Evolutionary conservation across 2,888 invertebrate genomes (phyloP).

Genomic region (Cheilosia grossa): DNA sequence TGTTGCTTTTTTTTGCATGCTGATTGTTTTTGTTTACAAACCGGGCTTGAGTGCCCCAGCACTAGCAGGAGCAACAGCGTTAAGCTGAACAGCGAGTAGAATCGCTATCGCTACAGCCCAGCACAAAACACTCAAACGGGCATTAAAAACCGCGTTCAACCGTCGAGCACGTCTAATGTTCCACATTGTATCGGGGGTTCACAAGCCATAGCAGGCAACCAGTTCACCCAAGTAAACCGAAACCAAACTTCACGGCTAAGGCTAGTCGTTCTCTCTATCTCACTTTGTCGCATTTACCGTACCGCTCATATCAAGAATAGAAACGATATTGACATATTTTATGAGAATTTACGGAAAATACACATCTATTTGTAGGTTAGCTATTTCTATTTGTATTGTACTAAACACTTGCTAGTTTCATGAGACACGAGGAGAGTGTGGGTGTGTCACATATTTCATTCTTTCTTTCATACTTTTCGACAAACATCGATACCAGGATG

Average conservation of each 20-base stretch:
- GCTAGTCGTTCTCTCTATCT: slow-evolving; percentile 60
- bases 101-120: slow-evolving; percentile 31
- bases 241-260: slow-evolving; percentile 34
- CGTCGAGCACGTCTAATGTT: slow-evolving; percentile 82
- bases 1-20: slow-evolving; percentile 43
- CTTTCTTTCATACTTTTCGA: slow-evolving; percentile 81
- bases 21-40: slow-evolving; percentile 12
- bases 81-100: too few relatives aligned
- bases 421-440: too few relatives aligned
- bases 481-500: slow-evolving; percentile 83
- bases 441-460: slow-evolving; percentile 75
- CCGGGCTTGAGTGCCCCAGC: too few relatives aligned
- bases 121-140: slow-evolving; percentile 42
- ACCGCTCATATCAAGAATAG: slow-evolving; percentile 2
- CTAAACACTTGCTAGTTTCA: too few relatives aligned
- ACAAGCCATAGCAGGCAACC: slow-evolving; percentile 64
- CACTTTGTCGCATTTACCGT: slow-evolving; percentile 17
- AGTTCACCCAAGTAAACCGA: background rate
- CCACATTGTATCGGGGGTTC: slow-evolving; percentile 81
- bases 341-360: too few relatives aligned
- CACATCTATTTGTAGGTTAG: too few relatives aligned
- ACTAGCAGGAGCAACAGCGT: too few relatives aligned
- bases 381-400: too few relatives aligned
- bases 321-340: background rate
- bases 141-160: slow-evolving; percentile 80